Evolutionary conservation across 1,140 invertebrate species (phyloP).

Genomic region (Battus philenor): DNA sequence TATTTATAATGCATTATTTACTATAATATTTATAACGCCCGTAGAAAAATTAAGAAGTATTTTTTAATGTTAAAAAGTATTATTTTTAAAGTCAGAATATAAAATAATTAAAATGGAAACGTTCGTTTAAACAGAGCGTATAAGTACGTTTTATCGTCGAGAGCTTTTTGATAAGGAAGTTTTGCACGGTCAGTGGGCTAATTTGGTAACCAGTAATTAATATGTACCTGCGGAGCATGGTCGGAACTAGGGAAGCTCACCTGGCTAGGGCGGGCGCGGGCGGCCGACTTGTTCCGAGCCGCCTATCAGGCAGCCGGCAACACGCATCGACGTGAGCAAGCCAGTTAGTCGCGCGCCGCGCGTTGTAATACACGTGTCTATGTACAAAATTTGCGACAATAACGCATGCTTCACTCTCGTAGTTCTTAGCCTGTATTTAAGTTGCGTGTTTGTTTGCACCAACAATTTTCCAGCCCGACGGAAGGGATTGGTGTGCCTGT

Average conservation of each 20-base stretch:
- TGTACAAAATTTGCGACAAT: not conserved
- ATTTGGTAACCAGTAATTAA: constrained; percentile 67
- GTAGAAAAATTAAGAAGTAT: no score
- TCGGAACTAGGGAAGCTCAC: constrained; percentile 36
- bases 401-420: constrained; percentile 23
- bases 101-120: no score
- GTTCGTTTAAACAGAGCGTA: constrained; percentile 21
- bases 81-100: no score
- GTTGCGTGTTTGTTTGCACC: constrained; percentile 14
- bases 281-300: constrained; percentile 24
- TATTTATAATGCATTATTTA: no score
- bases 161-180: constrained; percentile 50
- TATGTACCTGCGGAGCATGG: constrained; percentile 38
- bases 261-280: constrained; percentile 40
- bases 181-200: constrained; percentile 62
- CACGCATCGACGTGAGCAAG: constrained; percentile 24
- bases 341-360: constrained; percentile 53
- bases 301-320: constrained; percentile 25
- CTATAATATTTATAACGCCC: no score
- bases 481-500: not conserved
- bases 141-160: constrained; percentile 34
- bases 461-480: not conserved
- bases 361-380: constrained; percentile 22
- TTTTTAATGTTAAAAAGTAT: no score
- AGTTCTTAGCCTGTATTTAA: constrained; percentile 1